Evolutionary conservation across 2,113 vertebrate species (phyloP), one percentile per base, ranked within the genome.

Genomic region (Patagioenas fasciata): DNA sequence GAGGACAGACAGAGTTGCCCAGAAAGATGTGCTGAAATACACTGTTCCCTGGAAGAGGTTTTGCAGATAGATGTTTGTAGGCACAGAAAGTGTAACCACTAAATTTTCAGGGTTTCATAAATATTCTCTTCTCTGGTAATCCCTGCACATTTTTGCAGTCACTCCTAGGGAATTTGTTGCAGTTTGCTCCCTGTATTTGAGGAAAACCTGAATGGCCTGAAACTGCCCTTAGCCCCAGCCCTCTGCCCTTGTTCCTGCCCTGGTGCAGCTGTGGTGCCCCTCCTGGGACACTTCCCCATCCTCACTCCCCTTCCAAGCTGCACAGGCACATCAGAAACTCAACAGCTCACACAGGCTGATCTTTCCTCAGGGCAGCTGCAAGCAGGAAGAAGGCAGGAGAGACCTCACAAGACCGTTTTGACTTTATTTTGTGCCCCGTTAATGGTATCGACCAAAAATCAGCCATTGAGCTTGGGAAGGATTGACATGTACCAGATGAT

Each of bases 201-300:
- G 14, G 14, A 57, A 6, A 28, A 54, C 20, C 11, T 19, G 28
- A 70, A 32, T 9, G 15, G 51, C 38, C 64, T 80, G 60, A 40
- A 80, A 40, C 3, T 42, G 19, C 3, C 31, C 11, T 13, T 7
- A 31, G n/a, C 25, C 25, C 20, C 14, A 20, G 17, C 21, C 5
- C 20, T 5, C 32, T 40, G 58, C 23, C 34, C 32, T 48, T 71
- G 31, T 6, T 89, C 42, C 36, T 58, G 31, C 23, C 32, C 16
- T 18, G 29, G 8, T n/a, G 29, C 0, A 0, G 31, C 16, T 2
- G 1, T 0, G 4, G 28, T 0, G 0, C 69, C 65, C 20, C 9
- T 62, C 36, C 15, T 1, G 6, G 15, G 17, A 23, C 18, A 19
- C 11, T 36, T 64, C 16, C 11, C 29, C 25, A 48, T 38, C 40